Evolutionary conservation across 1,140 invertebrate species (phyloP), one percentile per base, ranked within the genome.

Genomic region (Tenebrio molitor): DNA sequence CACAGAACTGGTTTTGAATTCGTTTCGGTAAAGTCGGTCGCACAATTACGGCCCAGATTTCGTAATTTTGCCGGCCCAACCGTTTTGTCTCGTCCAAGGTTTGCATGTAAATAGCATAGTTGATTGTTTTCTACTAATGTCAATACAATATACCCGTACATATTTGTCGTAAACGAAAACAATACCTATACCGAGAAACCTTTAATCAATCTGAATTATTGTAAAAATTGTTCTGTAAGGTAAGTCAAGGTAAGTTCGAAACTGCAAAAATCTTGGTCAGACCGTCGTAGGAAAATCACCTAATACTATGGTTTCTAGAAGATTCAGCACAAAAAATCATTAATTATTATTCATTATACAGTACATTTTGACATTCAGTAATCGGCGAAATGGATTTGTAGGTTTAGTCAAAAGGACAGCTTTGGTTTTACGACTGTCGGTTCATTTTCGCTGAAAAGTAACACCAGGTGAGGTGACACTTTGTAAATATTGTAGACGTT

Each of bases 161-260:
- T 50, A 4, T 16, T 19, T 63, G 14, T 34, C 33, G 14, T 63
- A 63, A 63, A 63, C 15, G 25, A 19, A 7, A 29, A 29, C 6
- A 50, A 29, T 29, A 29, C 25, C 6, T 44, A 44, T 44, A 44
- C 16, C n/a, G n/a, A 44, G n/a, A 44, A 44, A 14, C 25, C 25
- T 29, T 29, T 29, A 29, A 29, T 29, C 25, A 4, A 29, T 29
- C 25, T 29, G 25, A 29, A 29, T 29, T 29, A 29, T 29, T 29
- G 8, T 29, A 34, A 64, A 34, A 64, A 3, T 64, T 64, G 1
- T 62, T 3, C 5, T 7, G 10, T 64, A 14, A 65, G 65, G 65
- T 67, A 67, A 67, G 65, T 50, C 16, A 25, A 68, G 65, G 65
- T 68, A 68, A 68, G 65, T 68, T 46, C 19, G 23, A 25, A 50